These are phyloP conservation scores for Meta bourneti DNA, from an alignment of 2,888 invertebrate genomes.

Conservation along the genomic window DNA sequence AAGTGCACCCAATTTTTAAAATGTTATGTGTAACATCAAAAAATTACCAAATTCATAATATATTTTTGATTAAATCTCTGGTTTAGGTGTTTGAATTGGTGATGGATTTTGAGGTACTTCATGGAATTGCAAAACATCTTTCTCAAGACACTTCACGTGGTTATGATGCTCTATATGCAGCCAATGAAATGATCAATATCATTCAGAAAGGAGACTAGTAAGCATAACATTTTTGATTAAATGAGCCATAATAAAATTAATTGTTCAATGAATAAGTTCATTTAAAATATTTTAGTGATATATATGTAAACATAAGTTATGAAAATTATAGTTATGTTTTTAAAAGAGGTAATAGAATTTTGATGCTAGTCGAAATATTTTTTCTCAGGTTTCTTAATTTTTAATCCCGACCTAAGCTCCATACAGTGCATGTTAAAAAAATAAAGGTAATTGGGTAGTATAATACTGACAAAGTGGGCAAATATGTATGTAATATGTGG, in stretches of 20 bases:
- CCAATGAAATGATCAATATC: constrained; percentile 82
- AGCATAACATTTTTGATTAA: constrained; percentile 8
- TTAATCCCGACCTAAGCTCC: too few relatives aligned
- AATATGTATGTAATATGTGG: too few relatives aligned
- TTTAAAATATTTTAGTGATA: background rate
- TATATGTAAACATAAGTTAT: background rate
- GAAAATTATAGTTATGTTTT: background rate
- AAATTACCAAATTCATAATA: too few relatives aligned
- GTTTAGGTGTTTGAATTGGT: constrained; percentile 80
- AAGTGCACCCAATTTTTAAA: too few relatives aligned
- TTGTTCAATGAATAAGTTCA: background rate
- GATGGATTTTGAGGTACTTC: constrained; percentile 81
- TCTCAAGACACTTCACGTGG: constrained; percentile 81
- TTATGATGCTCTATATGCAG: constrained; percentile 82
- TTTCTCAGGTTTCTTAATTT: too few relatives aligned
- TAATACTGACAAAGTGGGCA: too few relatives aligned
- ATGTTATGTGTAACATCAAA: too few relatives aligned
- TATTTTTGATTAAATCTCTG: background rate
- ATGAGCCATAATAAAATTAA: background rate
- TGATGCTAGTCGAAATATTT: too few relatives aligned
- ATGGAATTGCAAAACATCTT: constrained; percentile 81
- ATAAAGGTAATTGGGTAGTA: too few relatives aligned
- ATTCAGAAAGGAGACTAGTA: constrained; percentile 79
- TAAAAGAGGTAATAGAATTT: too few relatives aligned
- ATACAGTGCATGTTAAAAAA: too few relatives aligned